These are phyloP conservation scores for Sphecodes monilicornis DNA, from an alignment of 2,888 invertebrate species.

Conservation along the genomic window DNA sequence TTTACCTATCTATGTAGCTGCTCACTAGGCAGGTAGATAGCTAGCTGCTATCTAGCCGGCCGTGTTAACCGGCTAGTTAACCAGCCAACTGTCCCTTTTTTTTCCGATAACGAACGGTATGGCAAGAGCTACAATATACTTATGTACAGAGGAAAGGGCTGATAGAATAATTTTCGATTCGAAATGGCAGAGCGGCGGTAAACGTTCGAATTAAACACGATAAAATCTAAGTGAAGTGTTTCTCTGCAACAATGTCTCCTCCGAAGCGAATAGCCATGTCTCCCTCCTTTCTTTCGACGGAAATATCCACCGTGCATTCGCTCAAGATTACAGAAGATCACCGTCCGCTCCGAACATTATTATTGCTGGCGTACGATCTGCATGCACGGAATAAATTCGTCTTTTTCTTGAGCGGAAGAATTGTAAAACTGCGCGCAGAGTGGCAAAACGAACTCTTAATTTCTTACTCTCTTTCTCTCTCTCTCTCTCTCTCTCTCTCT, in stretches of 20 bases:
- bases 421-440: slow-evolving; percentile 19
- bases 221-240: slow-evolving; percentile 7
- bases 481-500: too few relatives aligned
- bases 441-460: background rate
- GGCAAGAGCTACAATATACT: slow-evolving; percentile 7
- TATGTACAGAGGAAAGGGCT: slow-evolving; percentile 14
- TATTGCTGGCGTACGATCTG: slow-evolving; percentile 14
- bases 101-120: slow-evolving; percentile 36
- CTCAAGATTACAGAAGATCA: background rate
- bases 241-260: background rate
- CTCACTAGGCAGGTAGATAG: background rate
- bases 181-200: slow-evolving; percentile 17
- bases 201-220: slow-evolving; percentile 1
- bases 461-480: background rate
- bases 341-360: background rate
- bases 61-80: background rate
- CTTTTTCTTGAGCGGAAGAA: slow-evolving; percentile 19
- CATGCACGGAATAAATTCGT: slow-evolving; percentile 4
- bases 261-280: background rate
- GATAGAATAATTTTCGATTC: background rate
- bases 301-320: background rate
- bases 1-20: slow-evolving; percentile 38
- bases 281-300: background rate
- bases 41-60: slow-evolving; percentile 2
- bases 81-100: slow-evolving; percentile 1